phyloP scores from a whole-genome alignment of 2,113 vertebrate genomes.

The Drymodes brunneopygia region DNA sequence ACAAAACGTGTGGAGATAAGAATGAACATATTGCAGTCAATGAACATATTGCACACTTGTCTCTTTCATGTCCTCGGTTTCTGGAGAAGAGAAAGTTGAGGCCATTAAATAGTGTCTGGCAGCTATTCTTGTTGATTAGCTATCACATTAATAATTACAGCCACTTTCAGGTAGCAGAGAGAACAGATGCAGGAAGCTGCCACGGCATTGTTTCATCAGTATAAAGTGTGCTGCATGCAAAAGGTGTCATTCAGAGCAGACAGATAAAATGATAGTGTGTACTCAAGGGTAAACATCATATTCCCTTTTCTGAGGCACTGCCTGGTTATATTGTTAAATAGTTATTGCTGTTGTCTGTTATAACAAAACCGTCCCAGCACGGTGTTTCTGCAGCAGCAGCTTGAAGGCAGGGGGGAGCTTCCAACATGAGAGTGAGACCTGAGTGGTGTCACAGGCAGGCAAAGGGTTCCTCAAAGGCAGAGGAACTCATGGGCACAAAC shows the following conservation, averaged over 20 bases:
- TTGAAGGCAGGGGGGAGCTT: neutral
- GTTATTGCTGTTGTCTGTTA: neutral
- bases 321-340: neutral
- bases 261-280: neutral
- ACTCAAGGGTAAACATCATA: neutral
- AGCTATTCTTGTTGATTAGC: constrained; percentile 25
- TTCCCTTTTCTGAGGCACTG: neutral
- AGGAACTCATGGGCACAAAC: neutral
- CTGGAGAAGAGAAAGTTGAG: neutral
- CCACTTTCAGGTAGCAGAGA: constrained; percentile 8
- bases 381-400: neutral
- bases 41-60: neutral
- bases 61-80: constrained; percentile 6
- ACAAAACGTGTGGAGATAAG: neutral
- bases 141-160: constrained; percentile 7
- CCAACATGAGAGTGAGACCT: neutral
- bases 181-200: neutral
- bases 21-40: neutral
- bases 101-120: neutral
- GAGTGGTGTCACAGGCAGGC: neutral
- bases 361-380: neutral
- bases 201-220: neutral
- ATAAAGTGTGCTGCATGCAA: neutral
- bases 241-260: constrained; percentile 1
- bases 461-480: neutral